A percentile compares a stretch with the other conserved stretches of the same genome.
phyloP scores from a whole-genome alignment of 37 sponge, comb jelly and placozoan species.

The Ianthella basta region DNA sequence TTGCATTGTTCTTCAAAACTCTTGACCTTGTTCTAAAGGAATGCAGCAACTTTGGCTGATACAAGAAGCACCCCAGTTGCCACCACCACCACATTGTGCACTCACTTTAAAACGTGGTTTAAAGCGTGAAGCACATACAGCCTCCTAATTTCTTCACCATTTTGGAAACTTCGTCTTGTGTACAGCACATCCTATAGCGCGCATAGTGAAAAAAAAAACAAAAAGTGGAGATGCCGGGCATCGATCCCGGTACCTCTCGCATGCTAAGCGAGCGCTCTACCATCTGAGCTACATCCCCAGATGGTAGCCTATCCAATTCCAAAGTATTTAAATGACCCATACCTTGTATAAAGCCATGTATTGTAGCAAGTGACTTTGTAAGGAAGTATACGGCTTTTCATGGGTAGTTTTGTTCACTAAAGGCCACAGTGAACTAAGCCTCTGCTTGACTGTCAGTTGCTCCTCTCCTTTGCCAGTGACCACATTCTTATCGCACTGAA shows the following conservation, averaged over 20 bases:
- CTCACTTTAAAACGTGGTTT: conserved; percentile 92
- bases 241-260: conserved; percentile 26
- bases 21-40: conserved; percentile 66
- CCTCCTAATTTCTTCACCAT: conserved; percentile 73
- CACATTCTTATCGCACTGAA: background rate
- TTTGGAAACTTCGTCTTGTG: conserved; percentile 64
- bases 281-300: conserved; percentile 24
- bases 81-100: background rate
- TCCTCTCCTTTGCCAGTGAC: background rate
- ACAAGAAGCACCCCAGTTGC: too few species aligned
- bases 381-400: conserved; percentile 8
- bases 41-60: background rate
- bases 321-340: conserved; percentile 3
- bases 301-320: too few species aligned
- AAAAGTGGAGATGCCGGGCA: conserved; percentile 27
- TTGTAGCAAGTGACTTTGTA: conserved; percentile 52
- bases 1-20: conserved; percentile 87
- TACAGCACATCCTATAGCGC: conserved; percentile 78
- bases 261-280: conserved; percentile 36
- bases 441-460: conserved; percentile 19
- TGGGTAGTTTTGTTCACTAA: background rate
- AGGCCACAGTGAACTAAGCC: conserved; percentile 29
- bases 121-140: conserved; percentile 82
- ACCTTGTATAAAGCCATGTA: conserved; percentile 59
- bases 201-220: background rate